These are phyloP conservation scores for Deilephila elpenor DNA, from an alignment of 2,888 invertebrate genomes.

Conservation along the genomic window DNA sequence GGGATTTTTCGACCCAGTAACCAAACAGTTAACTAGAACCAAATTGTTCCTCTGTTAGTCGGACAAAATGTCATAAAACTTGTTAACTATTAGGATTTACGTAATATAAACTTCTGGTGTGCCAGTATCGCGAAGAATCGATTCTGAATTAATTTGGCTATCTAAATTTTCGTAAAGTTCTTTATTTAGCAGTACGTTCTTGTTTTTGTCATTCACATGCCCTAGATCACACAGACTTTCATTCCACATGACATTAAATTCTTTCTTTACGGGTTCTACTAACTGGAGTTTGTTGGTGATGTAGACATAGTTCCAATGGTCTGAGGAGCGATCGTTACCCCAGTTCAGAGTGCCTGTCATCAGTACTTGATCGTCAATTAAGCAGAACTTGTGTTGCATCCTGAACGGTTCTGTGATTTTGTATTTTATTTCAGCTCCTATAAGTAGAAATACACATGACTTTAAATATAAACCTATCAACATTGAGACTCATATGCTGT, in stretches of 20 bases:
- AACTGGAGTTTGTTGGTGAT: constrained; percentile 85
- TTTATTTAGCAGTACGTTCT: constrained; percentile 27
- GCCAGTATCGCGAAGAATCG: constrained; percentile 46
- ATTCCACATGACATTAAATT: constrained; percentile 87
- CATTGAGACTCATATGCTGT: too few relatives aligned
- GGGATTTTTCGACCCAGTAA: constrained; percentile 12
- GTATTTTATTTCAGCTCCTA: constrained; percentile 85
- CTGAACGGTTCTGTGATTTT: constrained; percentile 65
- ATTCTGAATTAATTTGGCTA: constrained; percentile 32
- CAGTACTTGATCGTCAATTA: constrained; percentile 86
- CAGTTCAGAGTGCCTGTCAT: constrained; percentile 91
- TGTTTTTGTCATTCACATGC: constrained; percentile 31
- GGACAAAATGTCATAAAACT: constrained; percentile 22
- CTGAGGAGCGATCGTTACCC: constrained; percentile 88
- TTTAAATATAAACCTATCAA: neutral
- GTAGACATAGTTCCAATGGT: constrained; percentile 89
- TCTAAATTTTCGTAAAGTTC: constrained; percentile 34
- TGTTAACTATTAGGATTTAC: constrained; percentile 38
- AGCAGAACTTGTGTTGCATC: constrained; percentile 92
- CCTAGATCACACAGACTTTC: constrained; percentile 46
- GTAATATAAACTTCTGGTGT: constrained; percentile 55
- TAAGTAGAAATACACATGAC: constrained; percentile 37
- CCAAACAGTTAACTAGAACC: constrained; percentile 32
- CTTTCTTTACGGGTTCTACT: constrained; percentile 81
- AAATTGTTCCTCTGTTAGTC: constrained; percentile 16